These are phyloP conservation scores for Rhincodon typus DNA, from an alignment of 2,797 vertebrate species.

Conservation along the genomic window DNA sequence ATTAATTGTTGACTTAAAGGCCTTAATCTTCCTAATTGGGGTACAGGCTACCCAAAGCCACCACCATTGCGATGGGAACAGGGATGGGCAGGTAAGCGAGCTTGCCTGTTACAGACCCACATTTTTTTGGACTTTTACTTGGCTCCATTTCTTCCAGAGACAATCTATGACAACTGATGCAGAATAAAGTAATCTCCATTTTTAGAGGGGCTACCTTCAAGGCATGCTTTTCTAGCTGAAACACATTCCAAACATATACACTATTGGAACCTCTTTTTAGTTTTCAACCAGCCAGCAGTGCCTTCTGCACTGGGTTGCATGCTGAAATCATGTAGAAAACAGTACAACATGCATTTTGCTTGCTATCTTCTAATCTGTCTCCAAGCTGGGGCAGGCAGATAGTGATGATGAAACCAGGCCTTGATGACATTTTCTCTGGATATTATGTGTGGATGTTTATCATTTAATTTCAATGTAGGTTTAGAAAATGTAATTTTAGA, in stretches of 20 bases:
- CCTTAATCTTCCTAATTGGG: too few species aligned
- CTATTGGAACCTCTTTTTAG: neutral
- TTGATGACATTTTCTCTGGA: too few species aligned
- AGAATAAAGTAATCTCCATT: neutral
- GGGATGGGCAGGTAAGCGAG: too few species aligned
- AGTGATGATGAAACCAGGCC: too few species aligned
- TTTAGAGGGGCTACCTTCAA: neutral
- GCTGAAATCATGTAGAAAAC: neutral
- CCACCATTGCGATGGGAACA: too few species aligned
- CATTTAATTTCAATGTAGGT: neutral
- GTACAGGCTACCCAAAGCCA: too few species aligned
- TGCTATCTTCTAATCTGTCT: too few species aligned
- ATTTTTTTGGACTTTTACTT: too few species aligned
- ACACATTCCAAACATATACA: neutral
- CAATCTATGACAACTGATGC: neutral
- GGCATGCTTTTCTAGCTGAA: neutral
- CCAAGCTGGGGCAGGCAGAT: too few species aligned
- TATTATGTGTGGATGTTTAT: neutral
- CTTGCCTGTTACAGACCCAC: too few species aligned
- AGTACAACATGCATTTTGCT: neutral
- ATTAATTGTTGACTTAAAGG: too few species aligned
- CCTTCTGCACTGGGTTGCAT: neutral
- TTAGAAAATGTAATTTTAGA: neutral
- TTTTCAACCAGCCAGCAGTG: neutral
- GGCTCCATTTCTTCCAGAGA: too few species aligned